These are phyloP conservation scores for Chrysogorgia sp. DNA, from an alignment of 92 coral and sea anemone genomes.

Conservation along the genomic window DNA sequence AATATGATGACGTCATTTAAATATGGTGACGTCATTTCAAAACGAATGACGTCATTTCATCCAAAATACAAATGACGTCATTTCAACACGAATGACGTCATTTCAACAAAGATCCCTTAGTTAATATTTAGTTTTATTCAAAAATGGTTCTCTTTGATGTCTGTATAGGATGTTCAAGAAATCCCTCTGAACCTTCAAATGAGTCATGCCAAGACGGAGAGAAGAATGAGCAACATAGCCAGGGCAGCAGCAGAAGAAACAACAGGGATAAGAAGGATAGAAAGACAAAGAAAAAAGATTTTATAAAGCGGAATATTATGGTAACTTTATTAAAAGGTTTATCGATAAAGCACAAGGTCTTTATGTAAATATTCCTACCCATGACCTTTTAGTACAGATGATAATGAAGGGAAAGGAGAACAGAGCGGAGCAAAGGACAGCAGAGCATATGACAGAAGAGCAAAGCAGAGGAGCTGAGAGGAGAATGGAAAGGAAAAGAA, in stretches of 20 bases:
- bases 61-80: neutral
- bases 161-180: neutral
- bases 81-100: neutral
- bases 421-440: too few species aligned
- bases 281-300: slow-evolving; percentile 67
- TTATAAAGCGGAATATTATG: slow-evolving; percentile 87
- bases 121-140: neutral
- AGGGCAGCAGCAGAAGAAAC: slow-evolving; percentile 31
- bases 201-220: slow-evolving; percentile 20
- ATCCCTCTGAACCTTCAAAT: neutral
- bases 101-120: neutral
- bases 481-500: too few species aligned
- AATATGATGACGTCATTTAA: too few species aligned
- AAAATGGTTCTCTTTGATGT: neutral
- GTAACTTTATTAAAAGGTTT: slow-evolving; percentile 52
- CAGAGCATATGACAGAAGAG: too few species aligned
- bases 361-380: too few species aligned
- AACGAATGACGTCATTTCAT: neutral
- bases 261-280: slow-evolving; percentile 25
- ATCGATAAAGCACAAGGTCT: too few species aligned
- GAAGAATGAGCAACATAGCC: slow-evolving; percentile 36
- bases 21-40: too few species aligned
- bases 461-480: too few species aligned
- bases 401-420: too few species aligned
- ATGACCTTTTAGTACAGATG: too few species aligned